Base-by-base conservation (phyloP, 37 sponge, comb jelly and placozoan genomes). In the Mnemiopsis leidyi region DNA sequence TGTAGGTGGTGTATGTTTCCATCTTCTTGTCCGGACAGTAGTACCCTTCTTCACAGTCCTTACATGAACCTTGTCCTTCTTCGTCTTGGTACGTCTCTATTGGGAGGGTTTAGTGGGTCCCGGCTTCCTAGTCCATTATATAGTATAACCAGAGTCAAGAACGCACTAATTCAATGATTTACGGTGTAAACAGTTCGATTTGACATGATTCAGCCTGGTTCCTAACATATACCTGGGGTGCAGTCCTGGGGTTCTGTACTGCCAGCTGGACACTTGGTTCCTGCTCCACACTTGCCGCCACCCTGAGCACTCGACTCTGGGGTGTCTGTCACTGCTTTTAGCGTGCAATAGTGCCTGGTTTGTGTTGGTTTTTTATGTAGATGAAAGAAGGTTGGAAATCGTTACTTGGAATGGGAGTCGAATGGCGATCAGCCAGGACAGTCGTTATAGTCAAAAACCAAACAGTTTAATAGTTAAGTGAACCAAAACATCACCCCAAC, bases 1-100 rank as follows among this genome's bases (percentile, higher is more conserved):
- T 29, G 82, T 69, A 88, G 32, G 68, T 93, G 68, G 40, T 33
- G 38, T 36, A 32, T 25, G 38, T 93, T 0, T 23, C 25, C 93
- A 79, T 82, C 13, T 39, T 61, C 5, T 3, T 23, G 82, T 82
- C 93, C 21, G 39, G 68, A 32, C 92, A 92, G 69, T 29, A 30
- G 92, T 92, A 92, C 7, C 92, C 92, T 7, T 67, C 92, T 2
- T 30, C 16, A 23, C 92, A 92, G 32, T 31, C 33, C 69, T 92
- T 92, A 32, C 92, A 92, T 5, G 29, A 21, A 5, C 69, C 69
- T 35, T 21, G 23, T 21, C 92, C 92, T 30, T 24, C n/a, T 29
- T 92, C 92, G 68, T 92, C 92, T 48, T 92, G 92, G 68, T 92
- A 92, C 7, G 61, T 48, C 21, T 68, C 92, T 92, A 68, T 7